A percentile compares a stretch with the other conserved stretches of the same genome.
Conservation (phyloP, 2,888 invertebrate genomes). For the Agrilus mali region DNA sequence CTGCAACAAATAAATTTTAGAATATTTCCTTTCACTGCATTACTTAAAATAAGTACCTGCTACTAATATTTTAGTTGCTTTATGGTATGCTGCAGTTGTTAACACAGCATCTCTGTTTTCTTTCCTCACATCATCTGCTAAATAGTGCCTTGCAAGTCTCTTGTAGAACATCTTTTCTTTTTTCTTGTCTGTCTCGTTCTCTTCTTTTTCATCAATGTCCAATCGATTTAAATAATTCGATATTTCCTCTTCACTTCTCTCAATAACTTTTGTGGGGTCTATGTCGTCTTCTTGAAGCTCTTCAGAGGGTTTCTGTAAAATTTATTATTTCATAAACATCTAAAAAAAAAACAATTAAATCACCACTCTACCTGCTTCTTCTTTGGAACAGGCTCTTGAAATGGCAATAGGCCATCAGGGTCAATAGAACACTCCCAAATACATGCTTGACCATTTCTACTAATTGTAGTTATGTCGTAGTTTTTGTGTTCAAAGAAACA, state of each 20-base stretch:
- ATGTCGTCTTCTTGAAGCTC: constrained; percentile 60
- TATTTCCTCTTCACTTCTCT: constrained; percentile 37
- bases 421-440: constrained; percentile 78
- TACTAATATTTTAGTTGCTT: constrained; percentile 65
- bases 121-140: constrained; percentile 57
- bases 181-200: constrained; percentile 29
- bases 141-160: constrained; percentile 58
- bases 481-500: constrained; percentile 81
- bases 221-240: constrained; percentile 31
- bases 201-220: constrained; percentile 30
- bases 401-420: constrained; percentile 49
- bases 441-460: constrained; percentile 72
- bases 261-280: constrained; percentile 43
- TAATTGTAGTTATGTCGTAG: constrained; percentile 72
- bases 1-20: constrained; percentile 31
- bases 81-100: constrained; percentile 76
- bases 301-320: constrained; percentile 17
- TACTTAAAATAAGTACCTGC: constrained; percentile 34
- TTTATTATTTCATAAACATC: constrained; percentile 10
- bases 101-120: constrained; percentile 49
- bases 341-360: not conserved
- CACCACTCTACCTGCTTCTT: constrained; percentile 29
- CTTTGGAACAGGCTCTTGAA: constrained; percentile 37
- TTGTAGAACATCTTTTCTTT: constrained; percentile 49
- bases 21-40: not conserved